Conservation (phyloP, 2,113 vertebrate genomes). For the Cisticola juncidis region DNA sequence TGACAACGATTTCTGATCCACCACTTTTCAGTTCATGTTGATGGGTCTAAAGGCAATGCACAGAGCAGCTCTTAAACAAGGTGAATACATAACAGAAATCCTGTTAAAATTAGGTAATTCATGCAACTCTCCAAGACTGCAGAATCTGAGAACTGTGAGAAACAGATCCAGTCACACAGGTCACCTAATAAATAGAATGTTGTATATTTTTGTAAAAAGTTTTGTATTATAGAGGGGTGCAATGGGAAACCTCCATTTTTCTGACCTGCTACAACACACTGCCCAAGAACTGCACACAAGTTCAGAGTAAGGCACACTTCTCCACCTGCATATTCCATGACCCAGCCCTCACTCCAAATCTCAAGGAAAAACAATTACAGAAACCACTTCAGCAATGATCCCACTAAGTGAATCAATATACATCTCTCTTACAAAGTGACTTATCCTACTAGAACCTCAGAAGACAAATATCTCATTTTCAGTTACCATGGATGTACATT, state of each 20-base stretch:
- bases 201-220: not conserved
- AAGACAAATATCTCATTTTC: not conserved
- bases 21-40: conserved; percentile 91
- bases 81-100: not conserved
- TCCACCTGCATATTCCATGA: not conserved
- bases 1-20: conserved; percentile 89
- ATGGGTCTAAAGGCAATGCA: conserved; percentile 83
- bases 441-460: not conserved
- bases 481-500: not conserved
- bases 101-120: not conserved
- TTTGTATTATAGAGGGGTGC: not conserved
- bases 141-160: not conserved
- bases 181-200: not conserved
- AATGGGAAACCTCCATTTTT: not conserved
- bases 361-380: not conserved
- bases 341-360: not conserved
- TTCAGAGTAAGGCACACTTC: not conserved
- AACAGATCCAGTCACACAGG: not conserved
- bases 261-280: not conserved
- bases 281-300: not conserved
- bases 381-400: not conserved
- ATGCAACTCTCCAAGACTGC: not conserved
- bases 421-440: not conserved
- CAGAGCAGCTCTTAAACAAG: not conserved
- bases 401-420: not conserved